phyloP scores from a whole-genome alignment of 2,888 invertebrate species.

The Cerastoderma edule region DNA sequence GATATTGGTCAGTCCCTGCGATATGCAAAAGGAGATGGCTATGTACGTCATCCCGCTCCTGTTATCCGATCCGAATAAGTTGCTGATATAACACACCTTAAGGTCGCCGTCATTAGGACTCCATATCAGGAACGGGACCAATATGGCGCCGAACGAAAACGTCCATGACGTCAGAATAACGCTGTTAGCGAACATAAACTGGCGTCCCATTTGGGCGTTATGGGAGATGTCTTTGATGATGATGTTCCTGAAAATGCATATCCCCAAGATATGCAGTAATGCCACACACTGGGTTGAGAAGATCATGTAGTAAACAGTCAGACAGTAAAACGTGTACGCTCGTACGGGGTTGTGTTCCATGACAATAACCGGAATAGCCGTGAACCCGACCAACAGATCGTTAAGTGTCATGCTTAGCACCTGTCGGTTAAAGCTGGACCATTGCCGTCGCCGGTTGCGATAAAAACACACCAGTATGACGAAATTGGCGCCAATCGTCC shows the following conservation, averaged over 20 bases:
- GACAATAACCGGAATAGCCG: not conserved
- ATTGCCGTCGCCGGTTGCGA: not conserved
- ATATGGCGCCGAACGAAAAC: not conserved
- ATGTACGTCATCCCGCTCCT: not conserved
- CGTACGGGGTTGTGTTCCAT: not conserved
- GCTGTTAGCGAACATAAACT: not conserved
- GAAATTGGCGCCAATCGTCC: not conserved
- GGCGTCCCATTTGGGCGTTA: too few relatives aligned
- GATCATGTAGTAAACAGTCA: not conserved
- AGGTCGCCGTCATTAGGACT: too few relatives aligned
- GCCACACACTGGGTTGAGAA: conserved; percentile 6
- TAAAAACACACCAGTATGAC: conserved; percentile 4
- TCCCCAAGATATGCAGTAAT: not conserved
- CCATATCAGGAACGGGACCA: not conserved
- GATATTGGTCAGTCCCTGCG: not conserved
- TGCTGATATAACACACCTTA: not conserved
- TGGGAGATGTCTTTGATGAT: not conserved
- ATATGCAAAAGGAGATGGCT: not conserved
- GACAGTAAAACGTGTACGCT: not conserved
- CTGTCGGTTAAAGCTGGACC: conserved; percentile 2
- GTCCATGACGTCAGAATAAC: not conserved
- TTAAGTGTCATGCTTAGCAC: not conserved
- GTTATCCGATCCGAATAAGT: not conserved
- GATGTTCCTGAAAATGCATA: conserved; percentile 2
- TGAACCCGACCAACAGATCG: conserved; percentile 1